Percentiles rank a stretch among this genome's conserved stretches.
Evolutionary conservation across 64 coral and sea anemone genomes (phyloP).

Genomic region (Actinia equina): DNA sequence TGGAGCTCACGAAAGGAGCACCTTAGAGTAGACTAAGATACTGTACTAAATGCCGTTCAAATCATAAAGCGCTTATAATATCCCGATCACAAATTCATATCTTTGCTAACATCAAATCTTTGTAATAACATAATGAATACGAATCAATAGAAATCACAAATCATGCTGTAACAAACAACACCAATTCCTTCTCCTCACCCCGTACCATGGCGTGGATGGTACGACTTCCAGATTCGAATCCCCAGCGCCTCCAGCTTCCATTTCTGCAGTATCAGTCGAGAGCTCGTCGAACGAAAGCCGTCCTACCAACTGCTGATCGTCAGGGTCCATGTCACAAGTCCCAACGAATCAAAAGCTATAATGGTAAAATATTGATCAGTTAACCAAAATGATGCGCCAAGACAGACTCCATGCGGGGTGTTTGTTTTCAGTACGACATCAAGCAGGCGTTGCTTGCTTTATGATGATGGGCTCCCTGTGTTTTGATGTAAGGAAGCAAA

Average conservation of each 20-base stretch:
- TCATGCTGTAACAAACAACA: too few relatives aligned
- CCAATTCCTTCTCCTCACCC: background rate
- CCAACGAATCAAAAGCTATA: background rate
- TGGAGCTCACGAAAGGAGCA: too few relatives aligned
- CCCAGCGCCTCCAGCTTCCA: background rate
- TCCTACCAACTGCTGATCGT: constrained; percentile 31
- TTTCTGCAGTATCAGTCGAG: background rate
- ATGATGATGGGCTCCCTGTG: background rate
- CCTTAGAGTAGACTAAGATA: too few relatives aligned
- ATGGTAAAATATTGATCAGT: background rate
- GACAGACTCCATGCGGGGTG: background rate
- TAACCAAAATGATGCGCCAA: background rate
- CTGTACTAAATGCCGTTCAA: too few relatives aligned
- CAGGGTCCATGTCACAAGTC: constrained; percentile 14
- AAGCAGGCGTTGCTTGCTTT: constrained; percentile 26
- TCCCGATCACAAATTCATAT: too few relatives aligned
- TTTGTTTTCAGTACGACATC: constrained; percentile 3
- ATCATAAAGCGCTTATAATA: too few relatives aligned
- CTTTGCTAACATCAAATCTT: too few relatives aligned
- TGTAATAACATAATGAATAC: too few relatives aligned
- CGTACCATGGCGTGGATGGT: constrained; percentile 20
- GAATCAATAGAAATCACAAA: too few relatives aligned
- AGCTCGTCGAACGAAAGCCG: constrained; percentile 5
- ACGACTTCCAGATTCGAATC: background rate
- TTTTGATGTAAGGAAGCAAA: constrained; percentile 12